Evolutionary conservation across 2,113 vertebrate genomes (phyloP).

Genomic region (Dromaius novaehollandiae): DNA sequence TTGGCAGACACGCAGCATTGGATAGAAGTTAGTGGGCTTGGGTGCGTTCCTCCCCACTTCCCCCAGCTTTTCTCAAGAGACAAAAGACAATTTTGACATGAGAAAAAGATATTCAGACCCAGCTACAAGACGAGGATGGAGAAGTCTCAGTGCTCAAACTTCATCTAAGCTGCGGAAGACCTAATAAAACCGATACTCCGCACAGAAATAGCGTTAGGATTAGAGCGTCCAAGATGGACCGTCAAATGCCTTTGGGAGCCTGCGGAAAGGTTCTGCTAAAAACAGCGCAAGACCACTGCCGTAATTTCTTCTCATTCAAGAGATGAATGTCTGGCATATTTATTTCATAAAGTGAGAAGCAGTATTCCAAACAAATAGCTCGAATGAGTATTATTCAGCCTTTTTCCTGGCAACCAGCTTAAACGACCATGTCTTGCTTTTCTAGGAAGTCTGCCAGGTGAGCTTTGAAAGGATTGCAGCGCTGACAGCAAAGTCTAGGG

Average conservation of each 20-base stretch:
- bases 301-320: conserved; percentile 66
- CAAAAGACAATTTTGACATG: neutral
- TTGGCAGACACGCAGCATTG: neutral
- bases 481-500: conserved; percentile 48
- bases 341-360: conserved; percentile 75
- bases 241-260: conserved; percentile 31
- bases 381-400: conserved; percentile 70
- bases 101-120: neutral
- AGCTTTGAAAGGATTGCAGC: conserved; percentile 61
- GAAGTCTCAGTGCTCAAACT: neutral
- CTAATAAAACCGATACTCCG: neutral
- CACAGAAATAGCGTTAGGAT: conserved; percentile 2
- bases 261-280: conserved; percentile 47
- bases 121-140: neutral
- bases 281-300: conserved; percentile 34
- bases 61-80: neutral
- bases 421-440: conserved; percentile 71
- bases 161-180: neutral
- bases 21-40: neutral
- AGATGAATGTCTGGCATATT: conserved; percentile 66
- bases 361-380: conserved; percentile 74
- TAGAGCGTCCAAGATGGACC: neutral
- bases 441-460: conserved; percentile 77
- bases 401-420: conserved; percentile 73
- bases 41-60: neutral